These are phyloP conservation scores for Sinocyclocheilus anshuiensis DNA, from an alignment of 2,113 vertebrate species.

Conservation along the genomic window DNA sequence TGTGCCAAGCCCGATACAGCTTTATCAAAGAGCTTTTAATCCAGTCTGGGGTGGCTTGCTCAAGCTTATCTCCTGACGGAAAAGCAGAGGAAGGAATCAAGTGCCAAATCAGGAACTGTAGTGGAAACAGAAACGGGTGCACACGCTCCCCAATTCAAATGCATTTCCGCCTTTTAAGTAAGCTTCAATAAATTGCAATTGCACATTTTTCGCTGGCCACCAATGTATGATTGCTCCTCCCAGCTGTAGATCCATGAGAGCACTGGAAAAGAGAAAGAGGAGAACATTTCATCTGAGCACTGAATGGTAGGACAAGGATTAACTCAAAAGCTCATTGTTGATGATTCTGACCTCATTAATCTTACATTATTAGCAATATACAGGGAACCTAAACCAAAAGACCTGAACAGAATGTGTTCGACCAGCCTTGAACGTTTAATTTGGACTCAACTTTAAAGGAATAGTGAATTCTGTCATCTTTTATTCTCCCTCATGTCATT, in stretches of 20 bases:
- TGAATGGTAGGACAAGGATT: constrained; percentile 38
- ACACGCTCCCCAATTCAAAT: constrained; percentile 58
- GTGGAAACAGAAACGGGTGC: constrained; percentile 34
- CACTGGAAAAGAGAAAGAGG: constrained; percentile 20
- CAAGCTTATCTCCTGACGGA: constrained; percentile 69
- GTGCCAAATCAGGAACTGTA: constrained; percentile 58
- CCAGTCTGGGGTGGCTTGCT: constrained; percentile 61
- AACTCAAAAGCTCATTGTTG: constrained; percentile 54
- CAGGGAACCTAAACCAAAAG: constrained; percentile 9
- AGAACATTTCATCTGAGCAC: neutral
- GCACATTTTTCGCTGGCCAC: constrained; percentile 58
- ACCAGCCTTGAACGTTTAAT: neutral
- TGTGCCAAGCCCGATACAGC: constrained; percentile 51
- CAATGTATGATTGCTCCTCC: constrained; percentile 60
- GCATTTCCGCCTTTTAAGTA: constrained; percentile 53
- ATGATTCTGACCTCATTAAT: constrained; percentile 50
- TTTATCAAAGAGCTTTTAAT: constrained; percentile 66
- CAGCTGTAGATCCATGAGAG: constrained; percentile 63
- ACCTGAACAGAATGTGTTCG: neutral
- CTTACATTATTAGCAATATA: neutral
- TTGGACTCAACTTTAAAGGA: neutral
- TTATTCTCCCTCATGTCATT: constrained; percentile 25
- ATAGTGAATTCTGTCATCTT: constrained; percentile 26
- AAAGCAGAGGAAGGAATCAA: constrained; percentile 61
- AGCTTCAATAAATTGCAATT: constrained; percentile 56